Base-by-base conservation (phyloP, 2,797 vertebrate genomes). In the Anguilla megastoma region DNA sequence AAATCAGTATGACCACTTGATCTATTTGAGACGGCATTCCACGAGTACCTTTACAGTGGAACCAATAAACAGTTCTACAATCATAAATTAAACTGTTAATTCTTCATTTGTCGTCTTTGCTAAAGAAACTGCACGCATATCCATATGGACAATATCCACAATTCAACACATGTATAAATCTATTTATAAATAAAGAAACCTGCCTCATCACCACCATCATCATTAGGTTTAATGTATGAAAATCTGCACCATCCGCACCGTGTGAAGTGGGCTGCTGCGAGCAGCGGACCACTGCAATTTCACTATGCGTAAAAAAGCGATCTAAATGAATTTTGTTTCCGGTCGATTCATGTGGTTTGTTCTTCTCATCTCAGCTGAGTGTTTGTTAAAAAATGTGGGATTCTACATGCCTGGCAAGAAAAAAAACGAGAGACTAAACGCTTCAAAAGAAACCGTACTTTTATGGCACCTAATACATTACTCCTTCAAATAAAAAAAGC, bases 221-320 rank as follows among this genome's bases (percentile, higher is more conserved):
- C 41, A 82, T 82, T 82, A 71, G 69, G n/a, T 8, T 71, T 21
- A 50, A 50, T 82, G 79, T 50, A 82, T 8, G 24, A 45, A 82
- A 82, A 36, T 63, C 56, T 85, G 84, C 58, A 85, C 66, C 30
- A 63, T 66, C 9, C 84, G 84, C 84, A 66, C 84, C 21, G 56
- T 85, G 24, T 63, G 84, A 36, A 85, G 84, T 85, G 84, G 30
- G 33, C 27, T 85, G 84, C 84, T 66, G 84, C 56, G 41, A 85
- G 36, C 71, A 76, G 71, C 84, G 36, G 33, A 85, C 84, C 58
- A 85, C 56, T 60, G 84, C 84, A 60, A 85, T 85, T 63, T 60
- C 79, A 58, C 52, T 85, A 50, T 82, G 45, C 79, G 41, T 82
- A 82, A 76, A 80, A 79, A 80, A 79, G 9, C 3, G 16, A 27